phyloP scores from a whole-genome alignment of 2,888 invertebrate genomes.

The Tricholauxania praeusta region DNA sequence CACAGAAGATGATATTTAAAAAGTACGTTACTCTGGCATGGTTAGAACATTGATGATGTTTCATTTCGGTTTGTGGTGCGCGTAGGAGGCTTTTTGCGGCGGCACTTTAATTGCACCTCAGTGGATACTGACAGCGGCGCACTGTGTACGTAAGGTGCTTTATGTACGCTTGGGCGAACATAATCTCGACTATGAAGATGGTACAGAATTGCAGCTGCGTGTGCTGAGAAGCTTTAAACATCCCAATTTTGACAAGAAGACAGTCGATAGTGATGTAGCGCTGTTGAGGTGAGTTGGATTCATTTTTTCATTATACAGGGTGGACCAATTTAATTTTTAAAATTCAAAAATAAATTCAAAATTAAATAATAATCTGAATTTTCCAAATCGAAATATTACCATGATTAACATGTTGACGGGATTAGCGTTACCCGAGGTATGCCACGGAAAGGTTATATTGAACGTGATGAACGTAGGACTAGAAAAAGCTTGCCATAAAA shows the following conservation, averaged over 20 bases:
- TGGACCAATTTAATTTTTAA: too few species aligned
- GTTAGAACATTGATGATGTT: not conserved
- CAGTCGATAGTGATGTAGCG: slow-evolving; percentile 94
- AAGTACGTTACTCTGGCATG: not conserved
- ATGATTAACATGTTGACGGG: too few species aligned
- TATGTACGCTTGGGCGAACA: slow-evolving; percentile 89
- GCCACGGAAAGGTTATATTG: too few species aligned
- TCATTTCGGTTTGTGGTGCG: not conserved
- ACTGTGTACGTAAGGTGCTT: slow-evolving; percentile 82
- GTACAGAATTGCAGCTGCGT: slow-evolving; percentile 82
- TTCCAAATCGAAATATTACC: too few species aligned
- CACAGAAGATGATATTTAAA: not conserved
- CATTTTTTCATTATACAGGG: not conserved
- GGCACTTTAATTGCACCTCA: slow-evolving; percentile 84
- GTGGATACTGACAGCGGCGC: slow-evolving; percentile 91
- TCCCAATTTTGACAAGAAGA: slow-evolving; percentile 87
- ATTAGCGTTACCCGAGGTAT: too few species aligned
- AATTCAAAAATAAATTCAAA: too few species aligned
- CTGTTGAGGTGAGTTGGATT: slow-evolving; percentile 73
- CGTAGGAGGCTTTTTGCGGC: slow-evolving; percentile 89
- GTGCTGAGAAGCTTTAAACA: slow-evolving; percentile 83
- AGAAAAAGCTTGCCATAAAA: too few species aligned
- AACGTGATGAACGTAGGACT: too few species aligned
- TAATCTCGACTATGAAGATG: slow-evolving; percentile 80
- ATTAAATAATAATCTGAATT: too few species aligned